phyloP scores from a whole-genome alignment of 2,113 vertebrate species.

The Podocnemis expansa region DNA sequence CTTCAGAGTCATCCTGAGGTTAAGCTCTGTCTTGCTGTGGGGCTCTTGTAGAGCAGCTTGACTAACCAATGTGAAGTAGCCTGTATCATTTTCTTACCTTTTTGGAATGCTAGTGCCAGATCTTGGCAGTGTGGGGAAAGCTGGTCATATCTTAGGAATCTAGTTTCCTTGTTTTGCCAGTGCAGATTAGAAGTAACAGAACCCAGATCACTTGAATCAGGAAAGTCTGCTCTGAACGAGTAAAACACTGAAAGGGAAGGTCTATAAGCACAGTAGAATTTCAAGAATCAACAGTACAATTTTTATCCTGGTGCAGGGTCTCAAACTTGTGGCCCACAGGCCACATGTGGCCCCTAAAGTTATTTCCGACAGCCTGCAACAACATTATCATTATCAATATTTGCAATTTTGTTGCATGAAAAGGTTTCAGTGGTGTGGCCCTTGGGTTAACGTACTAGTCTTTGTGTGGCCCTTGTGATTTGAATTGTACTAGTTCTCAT shows the following conservation, averaged over 20 bases:
- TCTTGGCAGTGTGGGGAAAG: constrained; percentile 54
- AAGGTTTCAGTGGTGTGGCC: no score
- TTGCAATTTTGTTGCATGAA: no score
- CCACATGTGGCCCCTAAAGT: no score
- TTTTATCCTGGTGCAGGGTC: no score
- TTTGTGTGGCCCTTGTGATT: no score
- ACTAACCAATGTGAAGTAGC: constrained; percentile 61
- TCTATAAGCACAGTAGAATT: not conserved
- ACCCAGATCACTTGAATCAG: constrained; percentile 46
- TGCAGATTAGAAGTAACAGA: constrained; percentile 28
- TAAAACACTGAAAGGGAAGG: constrained; percentile 28
- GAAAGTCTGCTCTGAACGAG: constrained; percentile 36
- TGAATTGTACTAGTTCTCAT: no score
- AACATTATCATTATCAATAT: no score
- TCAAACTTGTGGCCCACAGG: no score
- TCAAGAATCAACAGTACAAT: not conserved
- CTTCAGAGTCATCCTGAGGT: constrained; percentile 74
- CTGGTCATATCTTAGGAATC: constrained; percentile 55
- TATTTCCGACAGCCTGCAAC: no score
- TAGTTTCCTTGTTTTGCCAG: constrained; percentile 58
- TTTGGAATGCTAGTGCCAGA: constrained; percentile 45
- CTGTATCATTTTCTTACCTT: constrained; percentile 27
- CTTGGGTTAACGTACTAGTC: no score
- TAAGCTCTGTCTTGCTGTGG: constrained; percentile 61
- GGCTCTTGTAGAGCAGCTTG: constrained; percentile 49